Evolutionary conservation across 2,113 vertebrate genomes (phyloP).

Genomic region (Synodontis membranacea): DNA sequence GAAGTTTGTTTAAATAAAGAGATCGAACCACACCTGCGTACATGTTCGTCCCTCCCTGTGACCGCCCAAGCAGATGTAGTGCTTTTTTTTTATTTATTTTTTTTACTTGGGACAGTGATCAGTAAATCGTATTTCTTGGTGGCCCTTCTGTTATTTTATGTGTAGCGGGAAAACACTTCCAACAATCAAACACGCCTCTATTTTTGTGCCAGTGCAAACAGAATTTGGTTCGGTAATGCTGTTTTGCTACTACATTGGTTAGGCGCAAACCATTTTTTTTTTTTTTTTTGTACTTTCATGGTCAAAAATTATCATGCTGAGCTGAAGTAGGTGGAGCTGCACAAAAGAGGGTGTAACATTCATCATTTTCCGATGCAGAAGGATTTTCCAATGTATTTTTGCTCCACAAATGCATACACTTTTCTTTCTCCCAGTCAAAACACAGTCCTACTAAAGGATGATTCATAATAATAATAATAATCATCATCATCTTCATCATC

Average conservation of each 20-base stretch:
- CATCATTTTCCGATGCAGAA: background rate
- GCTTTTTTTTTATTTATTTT: too few species aligned
- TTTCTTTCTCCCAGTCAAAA: background rate
- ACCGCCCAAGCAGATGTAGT: background rate
- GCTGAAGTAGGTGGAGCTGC: background rate
- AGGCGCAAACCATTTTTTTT: background rate
- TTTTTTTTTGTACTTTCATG: background rate
- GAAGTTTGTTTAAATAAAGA: too few species aligned
- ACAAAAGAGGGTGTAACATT: background rate
- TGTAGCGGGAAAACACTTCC: background rate
- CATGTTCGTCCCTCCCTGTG: too few species aligned
- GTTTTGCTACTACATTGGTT: background rate
- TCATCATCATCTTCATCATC: too few species aligned
- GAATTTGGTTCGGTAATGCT: background rate
- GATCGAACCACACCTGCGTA: too few species aligned
- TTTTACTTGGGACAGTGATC: background rate
- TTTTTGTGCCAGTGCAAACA: background rate
- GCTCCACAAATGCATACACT: background rate
- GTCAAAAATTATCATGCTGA: background rate
- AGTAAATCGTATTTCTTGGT: background rate
- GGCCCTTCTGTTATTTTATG: background rate
- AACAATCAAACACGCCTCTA: background rate
- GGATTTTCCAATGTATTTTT: background rate
- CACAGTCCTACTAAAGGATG: background rate
- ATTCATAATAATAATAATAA: too few species aligned